Evolutionary conservation across 2,113 vertebrate genomes (phyloP), one percentile per base, ranked within the genome.

Genomic region (Opisthocomus hoazin): DNA sequence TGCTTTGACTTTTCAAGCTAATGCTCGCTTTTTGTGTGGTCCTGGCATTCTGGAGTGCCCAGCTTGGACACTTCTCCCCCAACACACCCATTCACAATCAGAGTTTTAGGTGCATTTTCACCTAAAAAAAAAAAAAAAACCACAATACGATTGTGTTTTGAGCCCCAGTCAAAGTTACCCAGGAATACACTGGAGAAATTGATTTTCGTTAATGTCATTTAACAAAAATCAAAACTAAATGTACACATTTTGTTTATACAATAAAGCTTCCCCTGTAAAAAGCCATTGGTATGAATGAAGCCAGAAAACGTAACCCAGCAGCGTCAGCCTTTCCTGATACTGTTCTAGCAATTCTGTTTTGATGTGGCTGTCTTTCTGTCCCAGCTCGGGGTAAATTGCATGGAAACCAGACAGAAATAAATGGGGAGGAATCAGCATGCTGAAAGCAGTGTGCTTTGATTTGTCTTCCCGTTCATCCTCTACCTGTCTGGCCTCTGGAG

Each of bases 91-190:
- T 26, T 20, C 30, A 17, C 22, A 43, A 23, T 32, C 12, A 13
- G 16, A 39, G 17, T 4, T 78, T 39, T 6, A 9, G 15, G 41
- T 37, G 11, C 26, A 1, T 21, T 79, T 45, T 68, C 17, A 6
- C 46, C 13, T 4, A 4, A 13, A 4, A 13, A 27, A 61, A 60
- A 4, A n/a, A n/a, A n/a, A n/a, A n/a, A n/a, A n/a, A n/a, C n/a
- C n/a, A n/a, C n/a, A n/a, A 7, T 4, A 13, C 9, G 13, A 2
- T 2, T 1, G 23, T 7, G 22, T 5, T 60, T 50, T n/a, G 22
- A 46, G 34, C 12, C 23, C 13, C 53, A 17, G 2, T 37, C 23
- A 50, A 16, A 37, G 19, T 32, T 16, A 2, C 6, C 15, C 63
- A 50, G 60, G 21, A 51, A 30, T 15, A 16, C 4, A 5, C 6